These are phyloP conservation scores for Ichneumon xanthorius DNA, from an alignment of 2,888 invertebrate genomes.

Conservation along the genomic window DNA sequence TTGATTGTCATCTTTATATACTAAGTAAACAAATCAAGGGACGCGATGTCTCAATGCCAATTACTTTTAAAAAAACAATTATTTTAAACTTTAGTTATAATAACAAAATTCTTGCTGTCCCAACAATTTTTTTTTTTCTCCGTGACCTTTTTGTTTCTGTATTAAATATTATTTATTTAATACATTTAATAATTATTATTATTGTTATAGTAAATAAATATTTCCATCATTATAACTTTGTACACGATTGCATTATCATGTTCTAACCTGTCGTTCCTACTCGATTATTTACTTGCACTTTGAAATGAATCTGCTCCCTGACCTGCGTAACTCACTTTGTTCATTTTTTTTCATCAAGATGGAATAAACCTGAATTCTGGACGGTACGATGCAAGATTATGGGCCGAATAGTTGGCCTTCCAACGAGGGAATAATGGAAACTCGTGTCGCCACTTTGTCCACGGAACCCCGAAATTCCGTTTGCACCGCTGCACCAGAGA, in stretches of 20 bases:
- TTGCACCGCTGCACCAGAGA: background rate
- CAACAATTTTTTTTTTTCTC: too few relatives aligned
- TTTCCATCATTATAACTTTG: too few relatives aligned
- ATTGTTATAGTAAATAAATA: too few relatives aligned
- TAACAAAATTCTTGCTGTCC: too few relatives aligned
- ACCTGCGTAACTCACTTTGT: background rate
- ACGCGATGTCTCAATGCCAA: too few relatives aligned
- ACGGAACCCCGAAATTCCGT: background rate
- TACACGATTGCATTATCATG: too few relatives aligned
- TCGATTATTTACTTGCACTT: background rate
- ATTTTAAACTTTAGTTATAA: too few relatives aligned
- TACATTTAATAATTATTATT: background rate
- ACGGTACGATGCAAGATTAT: slow-evolving; percentile 47
- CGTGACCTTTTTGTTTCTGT: too few relatives aligned
- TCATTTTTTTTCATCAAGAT: slow-evolving; percentile 17
- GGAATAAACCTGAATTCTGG: slow-evolving; percentile 5
- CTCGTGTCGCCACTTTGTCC: background rate
- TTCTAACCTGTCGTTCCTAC: background rate
- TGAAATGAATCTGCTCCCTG: background rate
- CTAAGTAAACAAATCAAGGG: too few relatives aligned
- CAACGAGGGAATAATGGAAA: slow-evolving; percentile 3
- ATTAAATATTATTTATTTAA: background rate
- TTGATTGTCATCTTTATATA: too few relatives aligned
- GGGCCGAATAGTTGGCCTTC: background rate
- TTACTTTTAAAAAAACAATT: too few relatives aligned